Conservation (phyloP, 2,113 vertebrate species). For the Sturnira hondurensis region DNA sequence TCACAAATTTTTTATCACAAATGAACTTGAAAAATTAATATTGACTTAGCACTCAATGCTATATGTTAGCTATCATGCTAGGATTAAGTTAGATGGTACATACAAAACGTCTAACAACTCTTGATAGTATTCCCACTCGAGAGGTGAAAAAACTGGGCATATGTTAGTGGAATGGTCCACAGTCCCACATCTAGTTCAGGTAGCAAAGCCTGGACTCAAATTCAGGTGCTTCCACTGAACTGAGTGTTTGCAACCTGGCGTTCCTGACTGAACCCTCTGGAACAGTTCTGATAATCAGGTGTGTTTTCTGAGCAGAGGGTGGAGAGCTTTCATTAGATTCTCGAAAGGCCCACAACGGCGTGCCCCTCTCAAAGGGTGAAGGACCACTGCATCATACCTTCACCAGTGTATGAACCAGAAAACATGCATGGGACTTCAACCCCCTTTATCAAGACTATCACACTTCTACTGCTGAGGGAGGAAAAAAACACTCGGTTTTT, state of each 20-base stretch:
- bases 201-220: not conserved
- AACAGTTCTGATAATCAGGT: not conserved
- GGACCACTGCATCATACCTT: not conserved
- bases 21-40: slow-evolving; percentile 19
- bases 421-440: not conserved
- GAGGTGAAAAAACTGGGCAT: not conserved
- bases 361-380: not conserved
- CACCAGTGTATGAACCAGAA: not conserved
- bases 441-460: not conserved
- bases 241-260: not conserved
- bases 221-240: not conserved
- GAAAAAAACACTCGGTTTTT: not conserved
- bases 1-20: slow-evolving; percentile 4
- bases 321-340: not conserved
- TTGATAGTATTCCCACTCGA: not conserved
- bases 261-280: not conserved
- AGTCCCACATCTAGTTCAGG: not conserved
- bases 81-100: not conserved
- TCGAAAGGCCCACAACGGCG: not conserved
- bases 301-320: not conserved
- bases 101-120: not conserved
- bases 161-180: not conserved
- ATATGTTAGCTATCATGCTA: not conserved
- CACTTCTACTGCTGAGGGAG: not conserved
- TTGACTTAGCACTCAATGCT: not conserved